phyloP scores from a whole-genome alignment of 2,888 invertebrate genomes.

The Melieria picta region DNA sequence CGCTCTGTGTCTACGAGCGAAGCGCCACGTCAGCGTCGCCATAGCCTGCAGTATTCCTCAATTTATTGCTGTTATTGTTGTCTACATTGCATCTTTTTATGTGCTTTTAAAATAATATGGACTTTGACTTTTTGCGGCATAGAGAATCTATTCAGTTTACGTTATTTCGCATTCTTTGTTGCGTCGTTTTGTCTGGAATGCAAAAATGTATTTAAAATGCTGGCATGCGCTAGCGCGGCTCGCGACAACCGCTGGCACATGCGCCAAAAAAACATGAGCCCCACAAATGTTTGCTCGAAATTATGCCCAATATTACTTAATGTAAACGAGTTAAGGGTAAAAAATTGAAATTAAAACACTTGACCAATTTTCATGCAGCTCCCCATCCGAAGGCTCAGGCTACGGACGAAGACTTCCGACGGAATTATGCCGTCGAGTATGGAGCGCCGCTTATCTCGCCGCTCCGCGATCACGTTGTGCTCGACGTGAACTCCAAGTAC shows the following conservation, averaged over 20 bases:
- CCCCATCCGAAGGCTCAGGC: slow-evolving; percentile 49
- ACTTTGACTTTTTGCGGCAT: no score
- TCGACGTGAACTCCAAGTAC: slow-evolving; percentile 59
- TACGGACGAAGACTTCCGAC: slow-evolving; percentile 47
- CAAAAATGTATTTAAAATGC: no score
- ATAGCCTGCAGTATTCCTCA: no score
- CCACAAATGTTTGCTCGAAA: not conserved
- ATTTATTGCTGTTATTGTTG: no score
- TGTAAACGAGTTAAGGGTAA: not conserved
- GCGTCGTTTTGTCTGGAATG: no score
- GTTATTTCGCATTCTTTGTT: no score
- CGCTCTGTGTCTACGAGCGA: no score
- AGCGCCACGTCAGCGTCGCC: no score
- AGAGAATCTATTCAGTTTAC: no score
- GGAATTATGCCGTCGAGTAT: slow-evolving; percentile 54
- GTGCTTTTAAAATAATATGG: no score
- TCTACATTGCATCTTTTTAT: no score
- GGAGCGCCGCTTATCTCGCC: slow-evolving; percentile 64
- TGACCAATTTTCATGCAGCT: slow-evolving; percentile 45
- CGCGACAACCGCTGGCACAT: not conserved
- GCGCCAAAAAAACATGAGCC: not conserved
- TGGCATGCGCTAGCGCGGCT: no score
- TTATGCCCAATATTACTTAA: not conserved
- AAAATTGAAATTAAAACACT: not conserved
- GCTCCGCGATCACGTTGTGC: slow-evolving; percentile 55